Percentiles rank a stretch among this genome's conserved stretches.
phyloP scores from a whole-genome alignment of 2,888 invertebrate species.

The Sarcophaga subvicina region DNA sequence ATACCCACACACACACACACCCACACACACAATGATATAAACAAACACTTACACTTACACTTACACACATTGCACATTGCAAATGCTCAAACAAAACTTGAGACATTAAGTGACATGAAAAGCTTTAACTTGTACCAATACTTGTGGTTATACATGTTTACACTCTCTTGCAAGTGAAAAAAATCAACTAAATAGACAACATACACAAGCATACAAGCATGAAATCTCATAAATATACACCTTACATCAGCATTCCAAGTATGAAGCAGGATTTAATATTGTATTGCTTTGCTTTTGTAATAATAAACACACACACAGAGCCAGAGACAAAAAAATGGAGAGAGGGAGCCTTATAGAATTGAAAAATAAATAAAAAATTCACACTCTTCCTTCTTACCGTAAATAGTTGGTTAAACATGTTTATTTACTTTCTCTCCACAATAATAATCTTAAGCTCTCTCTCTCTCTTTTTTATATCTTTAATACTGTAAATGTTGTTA shows the following conservation, averaged over 20 bases:
- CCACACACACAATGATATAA: neutral
- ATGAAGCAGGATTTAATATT: too few species aligned
- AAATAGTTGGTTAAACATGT: too few species aligned
- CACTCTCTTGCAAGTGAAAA: neutral
- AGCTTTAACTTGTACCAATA: conserved; percentile 31
- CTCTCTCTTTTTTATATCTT: too few species aligned
- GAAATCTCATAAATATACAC: too few species aligned
- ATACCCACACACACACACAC: neutral
- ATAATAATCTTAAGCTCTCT: too few species aligned
- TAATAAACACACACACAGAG: neutral
- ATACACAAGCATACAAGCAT: too few species aligned
- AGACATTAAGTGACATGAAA: conserved; percentile 45
- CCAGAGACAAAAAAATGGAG: conserved; percentile 1
- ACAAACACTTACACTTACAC: conserved; percentile 17
- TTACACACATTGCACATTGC: neutral
- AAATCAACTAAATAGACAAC: too few species aligned
- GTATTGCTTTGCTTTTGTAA: too few species aligned
- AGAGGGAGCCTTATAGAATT: neutral
- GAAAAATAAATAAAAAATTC: conserved; percentile 20
- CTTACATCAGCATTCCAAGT: too few species aligned
- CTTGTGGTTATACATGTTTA: conserved; percentile 19
- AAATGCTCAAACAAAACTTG: conserved; percentile 10
- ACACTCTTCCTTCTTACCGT: neutral
- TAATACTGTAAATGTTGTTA: too few species aligned
- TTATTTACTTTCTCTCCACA: too few species aligned